Percentiles rank a stretch among this genome's conserved stretches.
Evolutionary conservation across 2,888 invertebrate genomes (phyloP).

Genomic region (Callinectes sapidus): DNA sequence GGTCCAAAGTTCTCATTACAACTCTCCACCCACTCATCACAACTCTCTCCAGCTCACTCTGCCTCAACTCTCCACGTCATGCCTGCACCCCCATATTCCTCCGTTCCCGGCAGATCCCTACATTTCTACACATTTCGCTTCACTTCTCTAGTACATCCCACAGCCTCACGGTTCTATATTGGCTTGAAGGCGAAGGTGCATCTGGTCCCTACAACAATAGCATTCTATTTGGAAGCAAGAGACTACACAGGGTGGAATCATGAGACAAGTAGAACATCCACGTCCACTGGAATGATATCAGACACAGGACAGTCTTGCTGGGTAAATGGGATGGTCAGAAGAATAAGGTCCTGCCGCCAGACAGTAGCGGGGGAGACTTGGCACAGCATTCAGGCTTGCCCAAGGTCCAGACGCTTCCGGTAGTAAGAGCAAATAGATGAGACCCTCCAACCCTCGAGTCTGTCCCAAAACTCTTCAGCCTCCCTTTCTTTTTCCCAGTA

Average conservation of each 20-base stretch:
- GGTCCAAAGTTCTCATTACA: slow-evolving; percentile 25
- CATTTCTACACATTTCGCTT: neutral
- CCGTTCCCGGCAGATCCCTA: neutral
- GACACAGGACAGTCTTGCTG: neutral
- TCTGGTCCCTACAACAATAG: neutral
- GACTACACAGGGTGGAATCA: neutral
- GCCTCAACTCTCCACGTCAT: neutral
- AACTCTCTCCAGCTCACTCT: neutral
- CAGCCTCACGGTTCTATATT: neutral
- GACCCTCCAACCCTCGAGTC: neutral
- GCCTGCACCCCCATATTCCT: neutral
- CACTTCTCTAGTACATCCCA: neutral
- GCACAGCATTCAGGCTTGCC: neutral
- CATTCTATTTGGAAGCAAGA: neutral
- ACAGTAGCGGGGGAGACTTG: neutral
- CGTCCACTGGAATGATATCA: neutral
- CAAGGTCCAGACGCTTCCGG: neutral
- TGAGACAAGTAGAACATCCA: neutral
- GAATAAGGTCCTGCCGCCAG: neutral
- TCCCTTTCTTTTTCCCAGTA: neutral
- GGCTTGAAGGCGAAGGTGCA: neutral
- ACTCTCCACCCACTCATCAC: slow-evolving; percentile 14
- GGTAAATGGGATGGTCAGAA: neutral
- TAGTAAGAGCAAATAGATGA: neutral
- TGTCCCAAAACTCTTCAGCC: neutral